Conservation (phyloP, 2,888 invertebrate genomes). For the Seira sanloemensis region DNA sequence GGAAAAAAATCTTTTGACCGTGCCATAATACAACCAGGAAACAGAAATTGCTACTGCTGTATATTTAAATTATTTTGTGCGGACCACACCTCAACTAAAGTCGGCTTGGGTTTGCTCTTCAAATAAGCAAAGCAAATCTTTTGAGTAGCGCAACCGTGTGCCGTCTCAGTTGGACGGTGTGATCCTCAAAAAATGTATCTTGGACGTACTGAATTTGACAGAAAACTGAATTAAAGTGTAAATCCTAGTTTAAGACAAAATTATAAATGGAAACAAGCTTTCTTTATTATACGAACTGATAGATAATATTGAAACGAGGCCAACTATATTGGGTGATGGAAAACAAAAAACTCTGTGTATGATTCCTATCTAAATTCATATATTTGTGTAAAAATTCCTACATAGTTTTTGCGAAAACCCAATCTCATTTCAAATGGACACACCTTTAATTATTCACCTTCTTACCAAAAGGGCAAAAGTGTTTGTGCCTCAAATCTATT, state of each 20-base stretch:
- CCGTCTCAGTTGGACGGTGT: background rate
- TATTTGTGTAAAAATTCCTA: background rate
- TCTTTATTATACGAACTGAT: background rate
- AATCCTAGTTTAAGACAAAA: background rate
- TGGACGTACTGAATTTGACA: background rate
- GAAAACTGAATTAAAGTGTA: background rate
- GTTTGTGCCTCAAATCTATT: background rate
- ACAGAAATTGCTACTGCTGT: no score
- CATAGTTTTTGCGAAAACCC: background rate
- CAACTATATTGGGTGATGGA: conserved; percentile 47
- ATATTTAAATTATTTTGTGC: no score
- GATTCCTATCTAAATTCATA: background rate
- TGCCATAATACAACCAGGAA: conserved; percentile 18
- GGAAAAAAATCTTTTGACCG: conserved; percentile 25
- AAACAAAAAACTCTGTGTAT: background rate
- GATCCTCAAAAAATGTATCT: no score
- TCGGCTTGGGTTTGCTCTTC: no score
- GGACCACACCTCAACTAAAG: no score
- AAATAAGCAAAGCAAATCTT: background rate
- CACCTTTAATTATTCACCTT: no score
- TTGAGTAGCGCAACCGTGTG: background rate
- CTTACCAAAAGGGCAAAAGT: no score
- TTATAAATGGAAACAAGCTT: background rate
- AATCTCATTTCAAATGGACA: no score
- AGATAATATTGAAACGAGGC: conserved; percentile 33